These are phyloP conservation scores for Heterodera schachtii DNA, from an alignment of 1,140 invertebrate genomes.

Conservation along the genomic window DNA sequence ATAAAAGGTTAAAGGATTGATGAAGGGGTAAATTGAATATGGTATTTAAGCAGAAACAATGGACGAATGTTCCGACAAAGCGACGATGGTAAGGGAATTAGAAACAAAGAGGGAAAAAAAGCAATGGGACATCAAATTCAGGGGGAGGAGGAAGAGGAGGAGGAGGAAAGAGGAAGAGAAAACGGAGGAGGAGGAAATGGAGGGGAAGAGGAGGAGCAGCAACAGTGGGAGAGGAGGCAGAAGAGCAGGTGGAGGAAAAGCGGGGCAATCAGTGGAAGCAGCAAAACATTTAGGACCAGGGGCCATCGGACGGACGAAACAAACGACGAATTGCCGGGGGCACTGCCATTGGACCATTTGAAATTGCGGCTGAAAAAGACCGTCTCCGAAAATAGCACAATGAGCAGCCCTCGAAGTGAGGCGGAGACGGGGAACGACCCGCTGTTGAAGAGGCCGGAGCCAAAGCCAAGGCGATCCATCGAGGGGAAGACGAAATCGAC, in stretches of 20 bases:
- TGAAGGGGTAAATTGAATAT: background rate
- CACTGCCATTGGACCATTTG: conserved; percentile 48
- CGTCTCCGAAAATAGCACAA: conserved; percentile 28
- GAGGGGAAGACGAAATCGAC: conserved; percentile 37
- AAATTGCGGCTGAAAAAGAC: conserved; percentile 58
- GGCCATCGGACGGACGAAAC: background rate
- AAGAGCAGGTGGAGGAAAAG: conserved; percentile 14
- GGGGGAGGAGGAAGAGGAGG: too few species aligned
- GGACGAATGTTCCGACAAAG: background rate
- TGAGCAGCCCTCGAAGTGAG: conserved; percentile 9
- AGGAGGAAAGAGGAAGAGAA: background rate
- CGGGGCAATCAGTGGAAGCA: background rate
- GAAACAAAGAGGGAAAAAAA: conserved; percentile 85
- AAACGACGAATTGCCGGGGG: background rate
- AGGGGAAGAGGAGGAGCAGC: too few species aligned
- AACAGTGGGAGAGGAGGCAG: background rate
- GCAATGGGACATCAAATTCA: conserved; percentile 60
- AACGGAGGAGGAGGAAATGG: too few species aligned
- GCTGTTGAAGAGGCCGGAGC: conserved; percentile 40
- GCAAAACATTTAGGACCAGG: background rate
- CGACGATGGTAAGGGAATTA: conserved; percentile 61
- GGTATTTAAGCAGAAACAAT: background rate
- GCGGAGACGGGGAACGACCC: background rate
- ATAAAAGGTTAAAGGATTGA: background rate
- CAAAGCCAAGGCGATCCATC: conserved; percentile 48